Base-by-base conservation (phyloP, 2,113 vertebrate species). In the Vimba vimba region DNA sequence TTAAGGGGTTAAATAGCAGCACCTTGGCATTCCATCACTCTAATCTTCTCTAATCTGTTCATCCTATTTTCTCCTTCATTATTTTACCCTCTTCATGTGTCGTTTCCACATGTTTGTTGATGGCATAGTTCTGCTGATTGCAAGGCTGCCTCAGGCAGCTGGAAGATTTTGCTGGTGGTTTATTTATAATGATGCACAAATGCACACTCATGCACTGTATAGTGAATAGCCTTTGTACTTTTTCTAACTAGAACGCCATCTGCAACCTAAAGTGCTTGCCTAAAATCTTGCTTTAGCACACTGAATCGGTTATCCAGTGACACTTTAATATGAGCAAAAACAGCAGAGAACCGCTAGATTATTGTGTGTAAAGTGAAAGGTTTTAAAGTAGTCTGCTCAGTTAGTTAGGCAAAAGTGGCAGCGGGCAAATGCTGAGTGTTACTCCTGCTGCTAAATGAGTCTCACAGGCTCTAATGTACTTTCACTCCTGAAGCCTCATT, bases 161-260 rank as follows among this genome's bases (percentile, higher is more conserved):
- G 80, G 27, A 82, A 27, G 80, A 19, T n/a, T 68, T 33, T 69
- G 64, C 52, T 83, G 66, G 11, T 83, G 66, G 59, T 83, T 83
- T 39, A 83, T 83, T 83, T 83, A 83, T 83, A 74, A 82, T 59
- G 50, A 83, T 73, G 50, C 73, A 64, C 83, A 84, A 21, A 82
- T 69, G 21, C 74, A 78, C 83, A 85, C 73, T 66, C 39, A 85
- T 12, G 73, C 68, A 45, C 68, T 27, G 36, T n/a, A 71, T 36
- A 60, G 55, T n/a, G 59, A 66, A 81, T 66, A 81, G 5, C 75
- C 52, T 57, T 78, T 78, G 30, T 36, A 62, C 55, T 17, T 60
- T 25, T 77, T 33, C 15, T 81, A 30, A 47, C 79, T 81, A 68
- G 79, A 47, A 19, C 23, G 11, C 39, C 39, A 59, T 66, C 59